Percentiles rank a stretch among this genome's conserved stretches.
Evolutionary conservation across 2,888 invertebrate species (phyloP).

Genomic region (Blastobasis adustella): DNA sequence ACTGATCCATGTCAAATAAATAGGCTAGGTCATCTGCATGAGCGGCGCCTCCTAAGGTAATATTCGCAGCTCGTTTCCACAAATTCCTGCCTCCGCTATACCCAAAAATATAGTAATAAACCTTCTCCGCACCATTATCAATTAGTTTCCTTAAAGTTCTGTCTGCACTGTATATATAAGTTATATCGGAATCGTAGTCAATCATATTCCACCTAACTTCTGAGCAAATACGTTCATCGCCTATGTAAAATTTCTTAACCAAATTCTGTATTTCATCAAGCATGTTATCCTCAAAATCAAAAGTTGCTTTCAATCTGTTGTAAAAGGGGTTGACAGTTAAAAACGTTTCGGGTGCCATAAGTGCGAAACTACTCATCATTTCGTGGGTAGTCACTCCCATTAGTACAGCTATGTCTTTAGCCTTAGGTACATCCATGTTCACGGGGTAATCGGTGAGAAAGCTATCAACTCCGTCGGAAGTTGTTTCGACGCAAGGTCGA

Average conservation of each 20-base stretch:
- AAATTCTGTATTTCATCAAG: conserved; percentile 19
- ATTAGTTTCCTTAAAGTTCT: conserved; percentile 18
- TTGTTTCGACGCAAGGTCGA: conserved; percentile 39
- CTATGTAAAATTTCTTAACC: conserved; percentile 22
- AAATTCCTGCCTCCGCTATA: conserved; percentile 25
- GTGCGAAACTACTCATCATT: conserved; percentile 14
- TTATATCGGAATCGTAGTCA: conserved; percentile 15
- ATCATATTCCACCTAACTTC: conserved; percentile 13
- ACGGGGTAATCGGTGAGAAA: conserved; percentile 34
- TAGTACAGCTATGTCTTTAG: conserved; percentile 29
- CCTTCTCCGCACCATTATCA: conserved; percentile 11
- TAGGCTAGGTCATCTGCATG: conserved; percentile 30
- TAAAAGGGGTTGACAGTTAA: conserved; percentile 21
- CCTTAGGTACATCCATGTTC: conserved; percentile 26
- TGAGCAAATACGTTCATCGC: conserved; percentile 17
- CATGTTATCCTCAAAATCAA: conserved; percentile 9
- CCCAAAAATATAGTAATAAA: conserved; percentile 26
- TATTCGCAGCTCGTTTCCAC: conserved; percentile 12
- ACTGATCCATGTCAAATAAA: conserved; percentile 22
- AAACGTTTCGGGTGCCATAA: conserved; percentile 17
- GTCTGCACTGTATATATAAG: conserved; percentile 17
- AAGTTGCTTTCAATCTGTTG: conserved; percentile 12
- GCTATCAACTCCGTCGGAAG: conserved; percentile 30
- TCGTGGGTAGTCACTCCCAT: conserved; percentile 42
- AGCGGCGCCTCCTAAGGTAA: conserved; percentile 18